Evolutionary conservation across 2,113 vertebrate genomes (phyloP).

Genomic region (Epinephelus fuscoguttatus): DNA sequence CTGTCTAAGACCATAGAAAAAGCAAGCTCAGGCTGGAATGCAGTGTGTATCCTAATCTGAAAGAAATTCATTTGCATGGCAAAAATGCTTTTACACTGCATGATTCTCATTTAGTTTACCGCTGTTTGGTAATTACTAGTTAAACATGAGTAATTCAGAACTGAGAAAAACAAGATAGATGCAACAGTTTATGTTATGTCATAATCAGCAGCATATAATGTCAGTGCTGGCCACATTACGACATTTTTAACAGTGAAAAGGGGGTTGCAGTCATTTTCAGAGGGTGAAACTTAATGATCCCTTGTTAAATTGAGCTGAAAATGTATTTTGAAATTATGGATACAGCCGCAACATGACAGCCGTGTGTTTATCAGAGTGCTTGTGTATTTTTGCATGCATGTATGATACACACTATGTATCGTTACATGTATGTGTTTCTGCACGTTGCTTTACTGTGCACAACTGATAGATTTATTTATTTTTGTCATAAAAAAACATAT

Average conservation of each 20-base stretch:
- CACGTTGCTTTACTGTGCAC: background rate
- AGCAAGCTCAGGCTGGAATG: background rate
- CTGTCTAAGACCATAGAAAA: background rate
- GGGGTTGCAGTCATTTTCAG: slow-evolving; percentile 7
- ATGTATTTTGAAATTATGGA: slow-evolving; percentile 7
- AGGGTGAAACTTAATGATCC: slow-evolving; percentile 7
- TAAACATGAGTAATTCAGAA: slow-evolving; percentile 20
- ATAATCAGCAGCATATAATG: slow-evolving; percentile 14
- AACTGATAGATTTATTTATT: no score
- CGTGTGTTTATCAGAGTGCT: background rate
- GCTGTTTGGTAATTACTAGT: slow-evolving; percentile 8
- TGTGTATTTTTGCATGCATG: background rate
- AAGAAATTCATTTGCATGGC: background rate
- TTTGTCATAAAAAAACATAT: no score
- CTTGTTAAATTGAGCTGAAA: slow-evolving; percentile 37
- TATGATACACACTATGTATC: background rate
- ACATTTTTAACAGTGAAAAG: background rate
- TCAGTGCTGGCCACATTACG: slow-evolving; percentile 5
- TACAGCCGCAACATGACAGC: background rate
- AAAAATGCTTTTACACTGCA: background rate
- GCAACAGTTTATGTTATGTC: slow-evolving; percentile 1
- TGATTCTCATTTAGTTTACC: slow-evolving; percentile 10
- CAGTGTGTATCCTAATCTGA: background rate
- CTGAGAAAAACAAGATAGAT: slow-evolving; percentile 1
- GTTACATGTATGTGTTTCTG: background rate